A percentile compares a stretch with the other conserved stretches of the same genome.
Conservation (phyloP, 2,888 invertebrate genomes). For the Falcaria lacertinaria region DNA sequence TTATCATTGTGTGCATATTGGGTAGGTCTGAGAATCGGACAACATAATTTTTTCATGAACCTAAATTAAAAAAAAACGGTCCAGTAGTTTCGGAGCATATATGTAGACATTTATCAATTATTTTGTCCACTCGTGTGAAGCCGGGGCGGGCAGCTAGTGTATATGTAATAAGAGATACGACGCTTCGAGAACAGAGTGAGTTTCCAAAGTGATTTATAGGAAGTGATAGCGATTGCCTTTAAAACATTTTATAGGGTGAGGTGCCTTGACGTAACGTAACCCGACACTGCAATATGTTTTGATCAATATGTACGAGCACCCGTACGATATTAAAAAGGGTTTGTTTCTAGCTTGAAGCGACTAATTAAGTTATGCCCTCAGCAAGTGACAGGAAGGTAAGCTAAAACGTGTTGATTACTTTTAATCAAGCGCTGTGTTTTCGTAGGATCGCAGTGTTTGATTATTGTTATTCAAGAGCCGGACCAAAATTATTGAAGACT, state of each 20-base stretch:
- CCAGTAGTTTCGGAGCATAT: too few relatives aligned
- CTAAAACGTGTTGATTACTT: background rate
- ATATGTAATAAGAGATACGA: too few relatives aligned
- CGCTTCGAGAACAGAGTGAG: background rate
- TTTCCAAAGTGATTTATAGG: conserved; percentile 4
- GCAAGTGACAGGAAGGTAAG: background rate
- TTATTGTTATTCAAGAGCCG: too few relatives aligned
- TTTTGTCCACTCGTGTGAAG: too few relatives aligned
- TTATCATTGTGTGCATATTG: too few relatives aligned
- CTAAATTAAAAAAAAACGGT: too few relatives aligned
- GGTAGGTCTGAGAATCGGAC: too few relatives aligned
- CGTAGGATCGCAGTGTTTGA: too few relatives aligned
- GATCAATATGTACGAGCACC: background rate
- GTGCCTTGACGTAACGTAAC: conserved; percentile 31
- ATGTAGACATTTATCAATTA: too few relatives aligned
- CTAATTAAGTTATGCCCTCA: background rate
- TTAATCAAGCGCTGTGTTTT: background rate
- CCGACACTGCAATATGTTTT: conserved; percentile 10
- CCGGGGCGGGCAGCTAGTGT: too few relatives aligned
- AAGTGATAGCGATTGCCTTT: conserved; percentile 25
- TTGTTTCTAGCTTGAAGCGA: background rate
- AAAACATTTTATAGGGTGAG: conserved; percentile 30
- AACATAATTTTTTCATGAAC: too few relatives aligned
- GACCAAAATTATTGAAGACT: too few relatives aligned
- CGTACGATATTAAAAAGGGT: conserved; percentile 32